A percentile compares a stretch with the other conserved stretches of the same genome.
Evolutionary conservation across 2,888 invertebrate genomes (phyloP).

Genomic region (Strigamia crassipes): DNA sequence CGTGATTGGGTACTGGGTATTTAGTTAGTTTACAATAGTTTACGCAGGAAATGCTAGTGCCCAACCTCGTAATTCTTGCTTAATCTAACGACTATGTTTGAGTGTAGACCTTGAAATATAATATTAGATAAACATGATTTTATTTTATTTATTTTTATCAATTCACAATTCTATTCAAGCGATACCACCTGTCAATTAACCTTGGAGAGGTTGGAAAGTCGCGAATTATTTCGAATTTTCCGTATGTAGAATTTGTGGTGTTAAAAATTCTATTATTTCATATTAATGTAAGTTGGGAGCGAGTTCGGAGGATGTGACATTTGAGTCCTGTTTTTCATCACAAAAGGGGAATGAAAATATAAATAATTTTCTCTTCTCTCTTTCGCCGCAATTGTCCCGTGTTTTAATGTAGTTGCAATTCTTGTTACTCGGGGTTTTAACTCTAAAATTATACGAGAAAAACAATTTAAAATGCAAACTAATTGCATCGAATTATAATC

Average conservation of each 20-base stretch:
- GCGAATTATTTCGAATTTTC: no score
- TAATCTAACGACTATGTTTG: not conserved
- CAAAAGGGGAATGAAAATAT: not conserved
- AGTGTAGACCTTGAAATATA: not conserved
- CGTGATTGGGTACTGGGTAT: no score
- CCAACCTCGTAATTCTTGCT: not conserved
- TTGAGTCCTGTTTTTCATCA: conserved; percentile 31
- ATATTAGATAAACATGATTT: not conserved
- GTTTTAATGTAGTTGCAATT: not conserved
- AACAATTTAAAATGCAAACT: not conserved
- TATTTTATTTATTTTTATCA: not conserved
- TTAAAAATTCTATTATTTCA: not conserved
- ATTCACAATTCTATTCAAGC: not conserved
- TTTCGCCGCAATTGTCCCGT: not conserved
- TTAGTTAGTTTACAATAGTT: no score
- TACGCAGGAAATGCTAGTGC: not conserved
- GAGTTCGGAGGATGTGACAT: conserved; percentile 6
- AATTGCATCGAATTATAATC: not conserved
- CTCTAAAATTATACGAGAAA: not conserved
- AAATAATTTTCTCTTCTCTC: conserved; percentile 16
- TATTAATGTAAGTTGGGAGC: not conserved
- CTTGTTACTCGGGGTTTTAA: not conserved
- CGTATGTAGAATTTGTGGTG: not conserved
- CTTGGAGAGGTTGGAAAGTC: no score
- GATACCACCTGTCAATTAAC: not conserved